Conservation (phyloP, 2,113 vertebrate genomes). For the Bungarus multicinctus region DNA sequence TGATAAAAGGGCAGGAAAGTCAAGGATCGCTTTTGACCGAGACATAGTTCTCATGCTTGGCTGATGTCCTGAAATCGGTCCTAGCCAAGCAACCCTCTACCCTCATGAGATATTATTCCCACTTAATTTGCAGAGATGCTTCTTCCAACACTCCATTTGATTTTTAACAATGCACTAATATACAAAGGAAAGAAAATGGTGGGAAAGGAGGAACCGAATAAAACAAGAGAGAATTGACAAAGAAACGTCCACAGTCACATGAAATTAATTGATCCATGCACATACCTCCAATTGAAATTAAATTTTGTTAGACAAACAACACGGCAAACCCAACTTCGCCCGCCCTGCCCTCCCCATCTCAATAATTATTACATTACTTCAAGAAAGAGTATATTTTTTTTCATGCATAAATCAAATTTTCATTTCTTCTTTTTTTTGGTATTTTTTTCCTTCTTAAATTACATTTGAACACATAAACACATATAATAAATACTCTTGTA, state of each 20-base stretch:
- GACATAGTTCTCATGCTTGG: background rate
- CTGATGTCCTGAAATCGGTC: accelerated
- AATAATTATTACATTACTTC: slow-evolving; percentile 67
- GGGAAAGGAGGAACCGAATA: background rate
- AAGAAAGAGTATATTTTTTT: slow-evolving; percentile 72
- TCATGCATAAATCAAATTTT: slow-evolving; percentile 75
- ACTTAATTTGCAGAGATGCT: background rate
- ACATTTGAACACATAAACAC: slow-evolving; percentile 92
- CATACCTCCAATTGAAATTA: slow-evolving; percentile 55
- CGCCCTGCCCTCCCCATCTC: slow-evolving; percentile 57
- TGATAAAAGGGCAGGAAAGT: background rate
- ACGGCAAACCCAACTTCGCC: slow-evolving; percentile 54
- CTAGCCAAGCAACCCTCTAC: accelerated
- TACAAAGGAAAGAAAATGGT: slow-evolving; percentile 18
- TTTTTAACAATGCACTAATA: background rate
- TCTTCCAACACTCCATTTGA: background rate
- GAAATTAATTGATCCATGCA: slow-evolving; percentile 60
- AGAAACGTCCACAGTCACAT: background rate
- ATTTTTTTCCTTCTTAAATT: slow-evolving; percentile 83
- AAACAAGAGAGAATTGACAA: background rate
- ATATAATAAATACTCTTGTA: slow-evolving; percentile 83
- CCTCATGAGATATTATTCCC: background rate
- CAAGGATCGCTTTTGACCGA: accelerated
- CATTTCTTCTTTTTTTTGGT: slow-evolving; percentile 62
- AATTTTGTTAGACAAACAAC: slow-evolving; percentile 53